phyloP scores from a whole-genome alignment of 2,113 vertebrate genomes.

The Scartelaos histophorus region DNA sequence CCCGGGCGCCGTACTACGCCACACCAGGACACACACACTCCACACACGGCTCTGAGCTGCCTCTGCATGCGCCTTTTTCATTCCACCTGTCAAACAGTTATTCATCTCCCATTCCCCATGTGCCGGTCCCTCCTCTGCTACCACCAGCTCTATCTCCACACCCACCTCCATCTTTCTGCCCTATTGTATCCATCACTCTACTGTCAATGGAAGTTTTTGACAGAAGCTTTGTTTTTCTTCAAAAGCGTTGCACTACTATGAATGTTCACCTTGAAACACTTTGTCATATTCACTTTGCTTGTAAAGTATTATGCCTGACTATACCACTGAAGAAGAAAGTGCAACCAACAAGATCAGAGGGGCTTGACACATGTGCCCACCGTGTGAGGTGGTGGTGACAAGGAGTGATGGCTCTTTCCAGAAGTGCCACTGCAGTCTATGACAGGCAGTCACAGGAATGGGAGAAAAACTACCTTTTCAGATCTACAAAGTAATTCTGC shows the following conservation, averaged over 20 bases:
- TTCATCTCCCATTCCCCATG: conserved; percentile 61
- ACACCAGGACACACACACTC: conserved; percentile 55
- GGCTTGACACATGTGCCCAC: conserved; percentile 53
- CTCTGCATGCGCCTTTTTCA: conserved; percentile 62
- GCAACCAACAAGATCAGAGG: conserved; percentile 31
- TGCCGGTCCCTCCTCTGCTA: conserved; percentile 46
- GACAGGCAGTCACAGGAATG: conserved; percentile 45
- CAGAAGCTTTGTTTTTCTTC: conserved; percentile 44
- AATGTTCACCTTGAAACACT: conserved; percentile 17
- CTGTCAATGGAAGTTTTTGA: conserved; percentile 35
- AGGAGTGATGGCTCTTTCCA: conserved; percentile 48
- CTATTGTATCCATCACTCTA: conserved; percentile 66
- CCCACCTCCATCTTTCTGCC: conserved; percentile 57
- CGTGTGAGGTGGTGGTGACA: conserved; percentile 37
- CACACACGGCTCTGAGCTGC: conserved; percentile 58
- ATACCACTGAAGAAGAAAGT: conserved; percentile 20
- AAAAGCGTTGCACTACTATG: conserved; percentile 3
- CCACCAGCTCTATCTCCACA: conserved; percentile 62
- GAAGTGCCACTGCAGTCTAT: conserved; percentile 35
- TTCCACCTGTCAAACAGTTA: conserved; percentile 72
- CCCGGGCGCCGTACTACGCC: conserved; percentile 56
- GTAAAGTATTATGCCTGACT: conserved; percentile 14
- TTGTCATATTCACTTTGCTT: conserved; percentile 1
- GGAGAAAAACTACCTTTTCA: conserved; percentile 36
- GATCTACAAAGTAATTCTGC: conserved; percentile 44